Evolutionary conservation across 2,888 invertebrate genomes (phyloP), one percentile per base, ranked within the genome.

Genomic region (Icerya purchasi): DNA sequence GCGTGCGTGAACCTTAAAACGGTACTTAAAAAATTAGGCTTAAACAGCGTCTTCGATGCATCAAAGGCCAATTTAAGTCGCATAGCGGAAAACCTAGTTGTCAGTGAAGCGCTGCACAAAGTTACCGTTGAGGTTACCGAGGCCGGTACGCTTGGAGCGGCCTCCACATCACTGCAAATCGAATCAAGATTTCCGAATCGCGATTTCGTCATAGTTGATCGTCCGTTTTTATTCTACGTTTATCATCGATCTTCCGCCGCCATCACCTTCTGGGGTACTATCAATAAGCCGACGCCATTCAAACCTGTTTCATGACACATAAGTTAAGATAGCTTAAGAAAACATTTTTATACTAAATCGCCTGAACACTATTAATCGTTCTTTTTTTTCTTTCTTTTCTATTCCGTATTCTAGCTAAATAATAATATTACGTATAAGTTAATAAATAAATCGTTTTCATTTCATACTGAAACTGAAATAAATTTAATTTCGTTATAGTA

Each of bases 31-130:
- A 68, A 70, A 2, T 68, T 86, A 61, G 84, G 84, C 0, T 68
- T 85, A 0, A 68, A 69, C 1, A 75, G 81, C 0, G 72, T 88
- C 62, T 88, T 89, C 68, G 69, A 74, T 61, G 75, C 77, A 0
- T 64, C 65, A 0, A 68, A 71, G 56, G 81, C 84, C 1, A 84
- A 86, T 70, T 76, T 88, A 57, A 68, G 56, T 20, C 64, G 64
- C 24, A 64, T 67, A 22, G 58, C 59, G 19, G 56, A 60, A 24
- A 23, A 56, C 20, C 58, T 65, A 2, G 63, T 56, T 25, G 66
- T 66, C 2, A 63, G 64, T 50, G 71, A 74, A 51, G 70, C 77
- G 18, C 65, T 75, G 21, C 77, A 77, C 63, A 72, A 76, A 65
- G 73, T 75, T 49, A 69, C 70, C 24, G 67, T 76, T 36, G 69